Percentiles rank a stretch among this genome's conserved stretches.
phyloP scores from a whole-genome alignment of 2,888 invertebrate species.

The Andrena haemorrhoa region DNA sequence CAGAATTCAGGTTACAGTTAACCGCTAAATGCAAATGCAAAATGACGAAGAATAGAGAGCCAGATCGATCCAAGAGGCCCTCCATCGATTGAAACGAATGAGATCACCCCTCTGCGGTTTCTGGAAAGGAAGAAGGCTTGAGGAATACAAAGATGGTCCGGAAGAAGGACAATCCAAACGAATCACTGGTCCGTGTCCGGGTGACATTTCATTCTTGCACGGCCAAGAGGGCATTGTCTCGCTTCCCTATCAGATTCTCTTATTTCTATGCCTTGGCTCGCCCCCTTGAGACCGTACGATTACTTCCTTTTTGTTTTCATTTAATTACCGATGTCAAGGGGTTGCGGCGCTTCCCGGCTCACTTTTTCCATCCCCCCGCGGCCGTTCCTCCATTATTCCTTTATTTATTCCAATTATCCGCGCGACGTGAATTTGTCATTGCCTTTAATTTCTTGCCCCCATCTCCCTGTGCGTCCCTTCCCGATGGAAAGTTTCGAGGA shows the following conservation, averaged over 20 bases:
- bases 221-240: slow-evolving; percentile 80
- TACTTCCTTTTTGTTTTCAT: slow-evolving; percentile 85
- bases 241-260: slow-evolving; percentile 83
- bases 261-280: slow-evolving; percentile 82
- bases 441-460: slow-evolving; percentile 80
- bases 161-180: slow-evolving; percentile 77
- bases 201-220: slow-evolving; percentile 83
- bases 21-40: not conserved
- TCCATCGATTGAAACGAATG: slow-evolving; percentile 16
- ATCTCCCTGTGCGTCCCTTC: slow-evolving; percentile 4
- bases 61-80: slow-evolving; percentile 23
- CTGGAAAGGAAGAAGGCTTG: slow-evolving; percentile 21
- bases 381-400: slow-evolving; percentile 82
- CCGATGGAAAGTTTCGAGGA: slow-evolving; percentile 22
- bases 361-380: slow-evolving; percentile 70
- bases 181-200: slow-evolving; percentile 78
- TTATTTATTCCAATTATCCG: slow-evolving; percentile 85
- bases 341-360: slow-evolving; percentile 75
- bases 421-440: slow-evolving; percentile 84
- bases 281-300: slow-evolving; percentile 81
- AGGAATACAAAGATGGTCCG: slow-evolving; percentile 71
- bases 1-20: no score
- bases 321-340: slow-evolving; percentile 85
- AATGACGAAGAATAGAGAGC: not conserved
- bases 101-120: slow-evolving; percentile 1